Base-by-base conservation (phyloP, 2,888 invertebrate genomes). In the Strigamia maritima region DNA sequence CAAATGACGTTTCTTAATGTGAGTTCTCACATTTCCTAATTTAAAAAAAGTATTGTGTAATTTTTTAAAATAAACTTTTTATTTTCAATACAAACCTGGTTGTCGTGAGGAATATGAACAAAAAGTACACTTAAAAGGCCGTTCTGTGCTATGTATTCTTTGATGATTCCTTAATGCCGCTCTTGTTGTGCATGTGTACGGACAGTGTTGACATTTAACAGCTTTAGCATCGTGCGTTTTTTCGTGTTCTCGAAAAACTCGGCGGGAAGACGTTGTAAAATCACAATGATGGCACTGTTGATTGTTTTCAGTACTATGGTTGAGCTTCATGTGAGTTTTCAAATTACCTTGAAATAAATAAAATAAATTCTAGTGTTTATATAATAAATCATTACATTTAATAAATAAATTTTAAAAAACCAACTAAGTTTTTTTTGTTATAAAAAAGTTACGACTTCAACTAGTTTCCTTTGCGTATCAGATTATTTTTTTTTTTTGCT, bases 281-380 rank as follows among this genome's bases (percentile, higher is more conserved):
- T 83, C 82, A 82, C 87, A 87, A 0, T 81, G 76, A 3, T 80
- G 79, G 82, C 87, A 87, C 26, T 81, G 81, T 24, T 84, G 79
- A 76, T 83, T 82, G 75, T 83, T 83, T 8, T 83, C 83, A 6
- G 81, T 81, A 8, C 83, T 83, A 80, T 87, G 87, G 80, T 85
- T 85, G 65, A 85, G 83, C 19, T 82, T 82, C 26, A 84, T 80
- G 80, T 87, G 87, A 75, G 83, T 84, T 70, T 83, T 83, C n/a
- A 87, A 82, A 81, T 87, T 87, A 75, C 86, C 87, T 86, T 82
- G 4, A 81, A 81, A 65, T 65, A 76, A n/a, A 26, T 24, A 81
- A 78, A 19, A 8, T 75, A n/a, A 74, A 74, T 24, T 4, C 22
- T 6, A n/a, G n/a, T n/a, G 26, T 74, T 74, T 31, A 7, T 31